These are phyloP conservation scores for Conus canariensis DNA, from an alignment of 2,888 invertebrate genomes.

Conservation along the genomic window DNA sequence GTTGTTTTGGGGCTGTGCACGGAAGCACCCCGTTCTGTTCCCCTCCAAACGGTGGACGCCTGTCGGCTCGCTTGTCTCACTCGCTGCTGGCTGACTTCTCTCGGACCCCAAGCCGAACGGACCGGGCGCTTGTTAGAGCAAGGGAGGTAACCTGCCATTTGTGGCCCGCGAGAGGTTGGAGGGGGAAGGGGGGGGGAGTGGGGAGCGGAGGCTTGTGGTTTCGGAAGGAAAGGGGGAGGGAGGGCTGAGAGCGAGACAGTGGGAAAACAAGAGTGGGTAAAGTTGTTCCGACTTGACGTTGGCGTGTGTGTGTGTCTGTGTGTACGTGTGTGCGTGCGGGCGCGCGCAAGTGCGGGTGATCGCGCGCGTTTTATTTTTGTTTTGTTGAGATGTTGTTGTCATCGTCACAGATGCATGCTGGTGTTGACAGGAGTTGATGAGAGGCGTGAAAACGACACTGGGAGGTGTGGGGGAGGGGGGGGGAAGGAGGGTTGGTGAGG, in stretches of 20 bases:
- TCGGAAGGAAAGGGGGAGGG: slow-evolving; percentile 24
- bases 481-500: neutral
- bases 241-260: neutral
- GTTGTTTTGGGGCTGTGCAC: neutral
- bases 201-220: neutral
- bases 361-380: neutral
- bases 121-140: neutral
- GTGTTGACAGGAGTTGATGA: neutral
- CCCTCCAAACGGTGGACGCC: neutral
- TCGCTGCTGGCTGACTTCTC: neutral
- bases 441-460: neutral
- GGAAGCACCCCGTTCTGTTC: neutral
- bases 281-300: too few species aligned
- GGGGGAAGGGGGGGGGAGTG: too few species aligned
- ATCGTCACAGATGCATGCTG: neutral
- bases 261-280: too few species aligned
- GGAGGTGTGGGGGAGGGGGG: neutral
- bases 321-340: neutral
- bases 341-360: neutral
- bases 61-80: neutral
- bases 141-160: neutral
- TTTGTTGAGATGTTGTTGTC: too few species aligned
- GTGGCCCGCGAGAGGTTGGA: neutral
- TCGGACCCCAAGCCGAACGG: neutral
- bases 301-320: neutral